Evolutionary conservation across 2,113 vertebrate species (phyloP), one percentile per base, ranked within the genome.

Genomic region (Pluvianellus socialis): DNA sequence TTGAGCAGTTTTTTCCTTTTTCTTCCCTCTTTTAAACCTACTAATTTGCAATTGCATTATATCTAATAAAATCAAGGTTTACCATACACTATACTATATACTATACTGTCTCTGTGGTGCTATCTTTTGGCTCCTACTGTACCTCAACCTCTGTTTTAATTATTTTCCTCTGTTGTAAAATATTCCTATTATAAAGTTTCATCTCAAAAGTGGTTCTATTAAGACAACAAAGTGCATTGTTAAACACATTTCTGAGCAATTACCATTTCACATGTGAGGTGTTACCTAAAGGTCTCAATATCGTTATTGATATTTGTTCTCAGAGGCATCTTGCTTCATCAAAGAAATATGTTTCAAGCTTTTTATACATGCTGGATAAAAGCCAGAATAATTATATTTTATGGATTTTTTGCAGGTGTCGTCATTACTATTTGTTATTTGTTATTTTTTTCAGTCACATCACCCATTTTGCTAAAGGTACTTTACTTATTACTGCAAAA

Each of bases 301-400:
- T 47, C 86, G 12, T 63, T 88, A 77, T 26, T 52, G 68, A 47
- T 59, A 81, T 61, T 86, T 92, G 49, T 90, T 80, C 58, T 86
- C 26, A 6, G 30, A 92, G 93, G 19, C 40, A 47, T 38, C 72
- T 63, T 96, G n/a, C 59, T 94, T 93, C 71, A 90, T 50, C 79
- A 94, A 85, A 72, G 32, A 85, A 81, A 71, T 72, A 35, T 50
- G 5, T 85, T 94, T 86, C 27, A 49, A 52, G 33, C 12, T 84
- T 84, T 91, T 73, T 50, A 50, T 73, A 40, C 42, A 66, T 75
- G 44, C 63, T 96, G 82, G 68, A 71, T 65, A 75, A 75, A 91
- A 92, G 42, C 67, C 92, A 95, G 42, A 86, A 93, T 80, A 90
- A 94, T 84, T 92, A 90, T 24, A 5, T 14, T 94, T 93, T 80